Evolutionary conservation across 2,888 invertebrate genomes (phyloP), one percentile per base, ranked within the genome.

Genomic region (Cephus rjabovi): DNA sequence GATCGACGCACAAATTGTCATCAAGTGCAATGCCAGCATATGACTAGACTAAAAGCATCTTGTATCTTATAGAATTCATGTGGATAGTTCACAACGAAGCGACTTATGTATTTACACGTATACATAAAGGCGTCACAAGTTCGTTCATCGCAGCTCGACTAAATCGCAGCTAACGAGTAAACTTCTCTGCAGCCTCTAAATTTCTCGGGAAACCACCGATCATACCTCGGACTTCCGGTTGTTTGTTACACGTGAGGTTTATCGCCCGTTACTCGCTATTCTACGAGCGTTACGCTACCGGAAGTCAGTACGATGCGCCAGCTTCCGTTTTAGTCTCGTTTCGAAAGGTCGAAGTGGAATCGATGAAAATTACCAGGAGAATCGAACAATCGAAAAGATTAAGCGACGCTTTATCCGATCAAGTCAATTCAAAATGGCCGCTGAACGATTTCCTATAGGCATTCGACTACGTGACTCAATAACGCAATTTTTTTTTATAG

Each of bases 201-300:
- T 56, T 56, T 23, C 56, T 56, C 9, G 23, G 56, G 56, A 56
- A 56, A 56, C 56, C 23, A 56, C 56, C 56, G 56, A 56, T 56
- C 56, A 56, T 56, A 56, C 56, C 23, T 56, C 56, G 56, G 23
- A 56, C 56, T 56, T 56, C 56, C 56, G 56, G 56, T 56, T 56
- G 56, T 23, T 56, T 56, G 56, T 56, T 56, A 56, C 15, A 23
- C 15, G 56, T 23, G 23, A 23, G 23, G 56, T 56, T 82, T 82
- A 82, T 82, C 79, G 82, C 80, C 71, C 74, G 74, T 79, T 79
- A 70, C 81, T 75, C 75, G 76, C 70, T 80, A 84, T 84, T 84
- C 83, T 79, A 75, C 69, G 71, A 30, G 74, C 82, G 78, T 83
- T 74, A 68, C 40, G 74, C 74, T 76, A 79, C 84, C 84, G 83